A percentile compares a stretch with the other conserved stretches of the same genome.
Evolutionary conservation across 1,140 invertebrate genomes (phyloP).

Genomic region (Lethrus apterus): DNA sequence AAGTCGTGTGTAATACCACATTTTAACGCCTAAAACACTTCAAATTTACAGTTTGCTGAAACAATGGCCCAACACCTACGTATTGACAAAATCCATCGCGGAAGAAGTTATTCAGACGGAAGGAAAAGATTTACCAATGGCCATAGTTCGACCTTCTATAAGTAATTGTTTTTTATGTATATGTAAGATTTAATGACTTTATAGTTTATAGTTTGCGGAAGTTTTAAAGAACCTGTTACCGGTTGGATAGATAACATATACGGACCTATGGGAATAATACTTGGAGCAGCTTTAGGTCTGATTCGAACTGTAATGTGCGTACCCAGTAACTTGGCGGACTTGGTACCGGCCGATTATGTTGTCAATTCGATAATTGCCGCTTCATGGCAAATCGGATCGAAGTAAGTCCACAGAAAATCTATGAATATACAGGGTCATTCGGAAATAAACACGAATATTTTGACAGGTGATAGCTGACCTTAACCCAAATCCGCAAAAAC

Average conservation of each 20-base stretch:
- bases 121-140: too few relatives aligned
- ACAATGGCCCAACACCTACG: slow-evolving; percentile 58
- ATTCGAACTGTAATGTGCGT: slow-evolving; percentile 53
- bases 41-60: too few relatives aligned
- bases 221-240: slow-evolving; percentile 46
- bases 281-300: slow-evolving; percentile 55
- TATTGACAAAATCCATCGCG: too few relatives aligned
- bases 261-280: slow-evolving; percentile 57
- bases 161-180: too few relatives aligned
- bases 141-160: too few relatives aligned
- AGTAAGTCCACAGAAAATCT: slow-evolving; percentile 27
- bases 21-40: neutral
- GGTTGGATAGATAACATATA: slow-evolving; percentile 77
- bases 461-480: too few relatives aligned
- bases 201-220: slow-evolving; percentile 48
- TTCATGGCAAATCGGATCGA: slow-evolving; percentile 53
- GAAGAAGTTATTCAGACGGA: too few relatives aligned
- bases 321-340: slow-evolving; percentile 49
- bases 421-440: too few relatives aligned
- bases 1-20: too few relatives aligned
- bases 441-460: neutral
- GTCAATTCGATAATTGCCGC: slow-evolving; percentile 60
- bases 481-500: too few relatives aligned
- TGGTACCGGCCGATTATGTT: slow-evolving; percentile 67
- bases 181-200: too few relatives aligned